Evolutionary conservation across 1,140 invertebrate genomes (phyloP).

Genomic region (Drosophila nikananu): DNA sequence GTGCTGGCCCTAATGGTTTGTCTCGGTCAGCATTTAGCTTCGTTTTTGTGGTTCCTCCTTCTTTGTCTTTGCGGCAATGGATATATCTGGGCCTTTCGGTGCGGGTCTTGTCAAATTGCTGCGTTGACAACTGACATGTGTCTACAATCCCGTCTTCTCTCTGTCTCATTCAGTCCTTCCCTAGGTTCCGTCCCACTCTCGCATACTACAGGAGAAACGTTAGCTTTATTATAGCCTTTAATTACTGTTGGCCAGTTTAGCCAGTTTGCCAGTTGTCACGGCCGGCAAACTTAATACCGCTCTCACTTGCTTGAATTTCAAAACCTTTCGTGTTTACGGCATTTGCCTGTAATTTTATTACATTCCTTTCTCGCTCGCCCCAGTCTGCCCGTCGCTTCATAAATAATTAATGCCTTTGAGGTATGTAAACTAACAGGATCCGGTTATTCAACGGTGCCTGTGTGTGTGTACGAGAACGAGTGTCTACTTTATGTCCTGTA

Average conservation of each 20-base stretch:
- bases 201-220: slow-evolving; percentile 27
- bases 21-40: slow-evolving; percentile 45
- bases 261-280: slow-evolving; percentile 51
- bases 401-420: slow-evolving; percentile 77
- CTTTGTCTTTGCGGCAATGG: slow-evolving; percentile 22
- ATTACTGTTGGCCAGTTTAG: slow-evolving; percentile 67
- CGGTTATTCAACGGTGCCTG: slow-evolving; percentile 27
- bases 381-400: slow-evolving; percentile 56
- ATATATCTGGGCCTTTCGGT: slow-evolving; percentile 29
- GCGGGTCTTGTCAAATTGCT: slow-evolving; percentile 64
- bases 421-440: slow-evolving; percentile 62
- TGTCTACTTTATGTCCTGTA: slow-evolving; percentile 69
- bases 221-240: slow-evolving; percentile 72
- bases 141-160: slow-evolving; percentile 6
- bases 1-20: slow-evolving; percentile 17
- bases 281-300: slow-evolving; percentile 64
- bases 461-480: slow-evolving; percentile 39
- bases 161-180: neutral
- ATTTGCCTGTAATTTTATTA: slow-evolving; percentile 74
- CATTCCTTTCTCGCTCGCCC: slow-evolving; percentile 37
- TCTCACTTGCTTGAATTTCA: slow-evolving; percentile 70
- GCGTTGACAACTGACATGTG: slow-evolving; percentile 78
- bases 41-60: slow-evolving; percentile 36
- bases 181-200: neutral
- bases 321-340: slow-evolving; percentile 64